Percentiles rank a stretch among this genome's conserved stretches.
phyloP scores from a whole-genome alignment of 2,113 vertebrate genomes.

The Oryzias curvinotus region DNA sequence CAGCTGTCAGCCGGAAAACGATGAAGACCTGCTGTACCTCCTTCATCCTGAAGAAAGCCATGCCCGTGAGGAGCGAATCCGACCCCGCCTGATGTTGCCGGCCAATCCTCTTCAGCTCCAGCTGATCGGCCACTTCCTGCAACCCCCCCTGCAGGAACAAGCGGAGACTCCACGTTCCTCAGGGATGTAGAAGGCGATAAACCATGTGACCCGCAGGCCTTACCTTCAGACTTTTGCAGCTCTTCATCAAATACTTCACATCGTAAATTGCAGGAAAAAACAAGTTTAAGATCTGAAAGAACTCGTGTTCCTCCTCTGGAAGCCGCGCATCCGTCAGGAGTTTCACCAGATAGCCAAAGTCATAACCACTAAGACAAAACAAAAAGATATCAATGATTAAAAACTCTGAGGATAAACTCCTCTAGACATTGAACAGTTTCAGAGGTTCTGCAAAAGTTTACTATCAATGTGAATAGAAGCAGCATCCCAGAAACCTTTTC shows the following conservation, averaged over 20 bases:
- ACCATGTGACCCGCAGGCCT: background rate
- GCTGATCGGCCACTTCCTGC: slow-evolving; percentile 96
- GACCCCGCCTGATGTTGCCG: slow-evolving; percentile 97
- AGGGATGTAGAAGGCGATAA: background rate
- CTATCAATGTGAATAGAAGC: no score
- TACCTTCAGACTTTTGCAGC: slow-evolving; percentile 99
- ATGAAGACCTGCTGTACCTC: slow-evolving; percentile 83
- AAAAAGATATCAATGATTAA: background rate
- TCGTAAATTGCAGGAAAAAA: slow-evolving; percentile 99
- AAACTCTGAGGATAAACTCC: no score
- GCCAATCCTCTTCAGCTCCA: slow-evolving; percentile 95
- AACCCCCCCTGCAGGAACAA: slow-evolving; percentile 85
- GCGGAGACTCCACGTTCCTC: background rate
- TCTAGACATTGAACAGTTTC: no score
- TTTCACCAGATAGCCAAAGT: slow-evolving; percentile 98
- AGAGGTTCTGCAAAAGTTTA: no score
- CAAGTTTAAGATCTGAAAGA: slow-evolving; percentile 97
- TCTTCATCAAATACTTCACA: slow-evolving; percentile 98
- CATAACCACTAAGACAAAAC: slow-evolving; percentile 84
- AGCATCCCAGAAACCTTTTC: no score
- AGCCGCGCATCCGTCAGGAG: slow-evolving; percentile 92
- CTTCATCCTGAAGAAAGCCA: slow-evolving; percentile 99
- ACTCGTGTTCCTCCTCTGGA: slow-evolving; percentile 96
- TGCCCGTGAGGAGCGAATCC: slow-evolving; percentile 93
- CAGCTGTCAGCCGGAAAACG: no score